Conservation (phyloP, 1,140 invertebrate genomes). For the Aphelenchoides fujianensis region DNA sequence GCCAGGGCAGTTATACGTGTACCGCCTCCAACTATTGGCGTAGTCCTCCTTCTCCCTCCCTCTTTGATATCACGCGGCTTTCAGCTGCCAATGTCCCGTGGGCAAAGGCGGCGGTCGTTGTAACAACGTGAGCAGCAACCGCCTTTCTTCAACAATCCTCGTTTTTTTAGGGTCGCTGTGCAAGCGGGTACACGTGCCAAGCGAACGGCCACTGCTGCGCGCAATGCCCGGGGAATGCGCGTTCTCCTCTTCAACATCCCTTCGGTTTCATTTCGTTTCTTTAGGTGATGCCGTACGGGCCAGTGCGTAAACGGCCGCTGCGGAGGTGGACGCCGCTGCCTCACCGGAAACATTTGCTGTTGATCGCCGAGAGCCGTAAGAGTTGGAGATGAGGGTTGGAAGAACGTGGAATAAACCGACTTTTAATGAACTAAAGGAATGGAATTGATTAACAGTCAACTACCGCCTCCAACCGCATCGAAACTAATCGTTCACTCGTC, state of each 20-base stretch:
- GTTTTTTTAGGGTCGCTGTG: conserved; percentile 26
- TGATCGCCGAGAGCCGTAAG: too few relatives aligned
- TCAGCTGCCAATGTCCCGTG: conserved; percentile 41
- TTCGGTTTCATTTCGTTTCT: too few relatives aligned
- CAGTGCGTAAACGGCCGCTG: conserved; percentile 29
- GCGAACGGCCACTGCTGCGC: conserved; percentile 44
- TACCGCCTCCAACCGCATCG: too few relatives aligned
- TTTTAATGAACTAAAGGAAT: too few relatives aligned
- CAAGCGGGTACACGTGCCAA: conserved; percentile 35
- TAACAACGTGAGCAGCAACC: conserved; percentile 24
- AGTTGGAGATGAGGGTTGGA: too few relatives aligned
- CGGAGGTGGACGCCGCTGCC: conserved; percentile 38
- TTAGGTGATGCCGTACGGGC: conserved; percentile 32
- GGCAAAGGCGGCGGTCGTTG: conserved; percentile 34
- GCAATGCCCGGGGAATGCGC: conserved; percentile 34
- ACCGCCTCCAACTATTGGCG: conserved; percentile 41
- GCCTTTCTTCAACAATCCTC: not conserved
- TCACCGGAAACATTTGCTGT: conserved; percentile 45
- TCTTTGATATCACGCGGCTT: too few relatives aligned
- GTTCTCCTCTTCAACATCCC: too few relatives aligned
- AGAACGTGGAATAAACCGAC: too few relatives aligned
- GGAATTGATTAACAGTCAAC: too few relatives aligned
- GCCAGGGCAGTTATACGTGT: conserved; percentile 24
- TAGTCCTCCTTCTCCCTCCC: too few relatives aligned
- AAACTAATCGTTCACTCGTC: too few relatives aligned